phyloP scores from a whole-genome alignment of 2,888 invertebrate genomes.

The Rhingia campestris region DNA sequence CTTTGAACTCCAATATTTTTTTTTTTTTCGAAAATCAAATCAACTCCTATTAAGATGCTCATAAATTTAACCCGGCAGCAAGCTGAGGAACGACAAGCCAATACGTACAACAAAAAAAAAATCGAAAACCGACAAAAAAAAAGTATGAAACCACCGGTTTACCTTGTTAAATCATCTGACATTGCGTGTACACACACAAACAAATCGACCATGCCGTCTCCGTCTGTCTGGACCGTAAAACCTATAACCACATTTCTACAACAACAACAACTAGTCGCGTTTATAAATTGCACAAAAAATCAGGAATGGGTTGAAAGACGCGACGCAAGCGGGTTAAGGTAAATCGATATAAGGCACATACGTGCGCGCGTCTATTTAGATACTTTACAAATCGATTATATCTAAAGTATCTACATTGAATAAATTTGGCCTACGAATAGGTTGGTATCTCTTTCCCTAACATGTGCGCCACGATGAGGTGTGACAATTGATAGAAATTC shows the following conservation, averaged over 20 bases:
- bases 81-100: neutral
- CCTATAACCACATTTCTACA: slow-evolving; percentile 9
- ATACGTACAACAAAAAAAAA: neutral
- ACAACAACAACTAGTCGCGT: neutral
- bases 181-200: slow-evolving; percentile 28
- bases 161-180: slow-evolving; percentile 46
- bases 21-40: slow-evolving; percentile 5
- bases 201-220: slow-evolving; percentile 12
- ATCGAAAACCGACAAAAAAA: neutral
- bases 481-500: slow-evolving; percentile 26
- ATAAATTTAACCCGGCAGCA: slow-evolving; percentile 8
- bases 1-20: neutral
- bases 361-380: neutral
- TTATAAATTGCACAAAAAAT: slow-evolving; percentile 9
- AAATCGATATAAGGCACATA: slow-evolving; percentile 3
- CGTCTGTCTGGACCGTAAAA: slow-evolving; percentile 29
- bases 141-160: slow-evolving; percentile 29
- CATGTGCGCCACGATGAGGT: neutral
- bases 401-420: neutral
- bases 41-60: neutral
- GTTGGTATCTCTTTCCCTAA: neutral
- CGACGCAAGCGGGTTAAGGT: neutral
- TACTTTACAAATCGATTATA: slow-evolving; percentile 11
- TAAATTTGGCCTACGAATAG: neutral
- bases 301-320: neutral